Evolutionary conservation across 2,888 invertebrate genomes (phyloP).

Genomic region (Zonitis immaculata): DNA sequence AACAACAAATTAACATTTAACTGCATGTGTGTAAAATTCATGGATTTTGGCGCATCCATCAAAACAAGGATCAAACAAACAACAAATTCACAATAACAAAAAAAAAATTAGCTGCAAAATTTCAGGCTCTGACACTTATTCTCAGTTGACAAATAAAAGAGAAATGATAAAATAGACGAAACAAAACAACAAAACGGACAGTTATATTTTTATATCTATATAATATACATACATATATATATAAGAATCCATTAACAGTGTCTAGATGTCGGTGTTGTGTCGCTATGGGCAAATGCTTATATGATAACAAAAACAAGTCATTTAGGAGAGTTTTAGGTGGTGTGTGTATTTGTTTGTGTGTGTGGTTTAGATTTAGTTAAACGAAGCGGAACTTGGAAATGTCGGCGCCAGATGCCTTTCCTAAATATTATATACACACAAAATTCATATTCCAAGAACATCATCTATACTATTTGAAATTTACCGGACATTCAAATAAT

Average conservation of each 20-base stretch:
- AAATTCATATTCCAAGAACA: slow-evolving; percentile 3
- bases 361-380: slow-evolving; percentile 16
- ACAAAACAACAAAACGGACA: neutral
- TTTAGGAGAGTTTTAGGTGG: slow-evolving; percentile 16
- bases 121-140: too few relatives aligned
- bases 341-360: too few relatives aligned
- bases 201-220: too few relatives aligned
- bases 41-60: too few relatives aligned
- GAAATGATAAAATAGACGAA: neutral
- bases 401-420: slow-evolving; percentile 29
- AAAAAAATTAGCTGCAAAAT: too few relatives aligned
- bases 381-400: slow-evolving; percentile 23
- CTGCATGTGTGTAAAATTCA: too few relatives aligned
- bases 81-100: too few relatives aligned
- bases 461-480: slow-evolving; percentile 26
- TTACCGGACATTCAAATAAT: slow-evolving; percentile 24
- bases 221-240: too few relatives aligned
- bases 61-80: too few relatives aligned
- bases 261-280: slow-evolving; percentile 14
- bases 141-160: neutral
- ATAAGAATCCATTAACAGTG: slow-evolving; percentile 17
- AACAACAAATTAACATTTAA: too few relatives aligned
- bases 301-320: slow-evolving; percentile 23
- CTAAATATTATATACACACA: neutral
- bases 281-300: slow-evolving; percentile 14